A percentile compares a stretch with the other conserved stretches of the same genome.
These are phyloP conservation scores for Microcebus jonahi DNA, from an alignment of 2,113 vertebrate genomes.

Conservation along the genomic window DNA sequence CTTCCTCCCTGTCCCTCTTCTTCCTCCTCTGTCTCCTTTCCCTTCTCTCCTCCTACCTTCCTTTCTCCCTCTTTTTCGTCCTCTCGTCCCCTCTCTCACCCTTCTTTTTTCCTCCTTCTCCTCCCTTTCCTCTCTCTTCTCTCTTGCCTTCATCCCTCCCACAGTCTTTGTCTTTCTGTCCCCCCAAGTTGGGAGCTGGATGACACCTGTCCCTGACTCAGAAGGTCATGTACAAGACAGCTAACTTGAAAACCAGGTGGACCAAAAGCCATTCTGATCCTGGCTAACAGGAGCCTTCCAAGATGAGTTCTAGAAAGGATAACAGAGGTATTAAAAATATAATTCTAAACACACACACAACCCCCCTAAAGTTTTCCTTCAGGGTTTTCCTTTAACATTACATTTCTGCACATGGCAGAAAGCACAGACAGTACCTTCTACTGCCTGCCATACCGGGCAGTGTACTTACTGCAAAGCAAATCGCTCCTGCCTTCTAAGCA, in stretches of 20 bases:
- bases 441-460: rapidly evolving
- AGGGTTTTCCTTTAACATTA: no score
- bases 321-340: neutral
- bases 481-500: neutral
- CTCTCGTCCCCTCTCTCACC: neutral
- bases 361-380: neutral
- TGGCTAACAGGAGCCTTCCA: neutral
- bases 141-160: neutral
- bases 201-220: neutral
- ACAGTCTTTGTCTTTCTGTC: neutral
- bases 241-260: neutral
- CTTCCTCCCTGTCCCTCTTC: no score
- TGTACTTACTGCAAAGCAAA: neutral
- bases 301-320: neutral
- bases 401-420: neutral
- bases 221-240: neutral
- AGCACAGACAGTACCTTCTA: neutral
- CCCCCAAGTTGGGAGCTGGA: neutral
- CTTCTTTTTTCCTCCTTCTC: no score
- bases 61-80: neutral
- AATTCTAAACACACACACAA: neutral
- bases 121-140: neutral
- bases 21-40: no score
- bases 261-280: neutral
- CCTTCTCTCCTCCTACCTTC: rapidly evolving